Evolutionary conservation across 2,797 vertebrate species (phyloP).

Genomic region (Gallirallus australis): DNA sequence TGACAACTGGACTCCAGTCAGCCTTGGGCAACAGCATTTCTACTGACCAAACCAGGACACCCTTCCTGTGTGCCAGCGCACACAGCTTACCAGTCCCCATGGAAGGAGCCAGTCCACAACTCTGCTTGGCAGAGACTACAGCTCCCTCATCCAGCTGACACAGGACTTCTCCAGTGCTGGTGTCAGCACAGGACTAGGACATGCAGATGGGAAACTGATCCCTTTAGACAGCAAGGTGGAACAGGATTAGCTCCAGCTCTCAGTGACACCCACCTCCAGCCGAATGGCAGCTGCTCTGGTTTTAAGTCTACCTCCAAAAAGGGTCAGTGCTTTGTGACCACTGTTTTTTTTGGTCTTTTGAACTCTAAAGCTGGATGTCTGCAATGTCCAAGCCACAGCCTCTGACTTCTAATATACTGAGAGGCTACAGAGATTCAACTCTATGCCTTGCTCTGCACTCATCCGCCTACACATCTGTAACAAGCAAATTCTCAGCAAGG

Average conservation of each 20-base stretch:
- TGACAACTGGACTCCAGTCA: background rate
- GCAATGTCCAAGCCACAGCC: background rate
- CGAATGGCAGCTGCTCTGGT: too few relatives aligned
- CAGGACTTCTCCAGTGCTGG: background rate
- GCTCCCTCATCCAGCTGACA: background rate
- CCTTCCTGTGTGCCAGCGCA: background rate
- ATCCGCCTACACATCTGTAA: background rate
- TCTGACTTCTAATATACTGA: background rate
- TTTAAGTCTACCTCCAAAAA: background rate
- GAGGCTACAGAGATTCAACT: background rate
- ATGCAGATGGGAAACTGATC: background rate
- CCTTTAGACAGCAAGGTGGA: background rate
- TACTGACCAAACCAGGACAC: background rate
- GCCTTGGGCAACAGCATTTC: background rate
- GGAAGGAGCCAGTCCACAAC: too few relatives aligned
- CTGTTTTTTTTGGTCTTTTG: background rate
- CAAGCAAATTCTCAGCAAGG: background rate
- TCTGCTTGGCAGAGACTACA: background rate
- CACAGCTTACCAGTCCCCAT: background rate
- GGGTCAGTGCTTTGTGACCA: background rate
- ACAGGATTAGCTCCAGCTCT: background rate
- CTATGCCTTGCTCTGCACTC: background rate
- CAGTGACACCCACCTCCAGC: background rate
- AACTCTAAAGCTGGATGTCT: background rate
- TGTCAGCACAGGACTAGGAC: background rate